Percentiles rank a stretch among this genome's conserved stretches.
Conservation (phyloP, 2,797 vertebrate species). For the Pachyuromys duprasi region DNA sequence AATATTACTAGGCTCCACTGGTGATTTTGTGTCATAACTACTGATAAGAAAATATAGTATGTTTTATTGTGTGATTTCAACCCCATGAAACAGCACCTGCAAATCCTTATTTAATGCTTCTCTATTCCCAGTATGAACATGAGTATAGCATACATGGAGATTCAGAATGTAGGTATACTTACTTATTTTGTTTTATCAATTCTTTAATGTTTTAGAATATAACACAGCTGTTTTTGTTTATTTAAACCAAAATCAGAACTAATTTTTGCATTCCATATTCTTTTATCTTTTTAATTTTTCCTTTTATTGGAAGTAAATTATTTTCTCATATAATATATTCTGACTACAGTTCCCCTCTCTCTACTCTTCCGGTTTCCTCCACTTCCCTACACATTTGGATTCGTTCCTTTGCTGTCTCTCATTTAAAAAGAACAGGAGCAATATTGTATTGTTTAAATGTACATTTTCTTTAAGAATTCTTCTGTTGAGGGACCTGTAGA, state of each 20-base stretch:
- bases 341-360: too few species aligned
- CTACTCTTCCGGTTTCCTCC: neutral
- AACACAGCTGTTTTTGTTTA: neutral
- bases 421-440: neutral
- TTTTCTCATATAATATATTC: neutral
- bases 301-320: neutral
- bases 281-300: neutral
- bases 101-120: conserved; percentile 49
- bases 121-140: conserved; percentile 42
- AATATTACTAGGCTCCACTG: conserved; percentile 59
- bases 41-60: conserved; percentile 45
- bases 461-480: neutral
- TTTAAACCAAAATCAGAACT: neutral
- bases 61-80: conserved; percentile 57
- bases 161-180: conserved; percentile 32
- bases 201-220: neutral
- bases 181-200: conserved; percentile 30
- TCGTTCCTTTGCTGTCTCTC: neutral
- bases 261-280: neutral
- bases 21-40: conserved; percentile 53
- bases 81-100: conserved; percentile 62
- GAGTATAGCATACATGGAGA: neutral
- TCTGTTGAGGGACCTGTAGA: neutral
- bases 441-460: neutral
- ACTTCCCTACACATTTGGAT: neutral